phyloP scores from a whole-genome alignment of 2,113 vertebrate genomes.

The Sylvia atricapilla region DNA sequence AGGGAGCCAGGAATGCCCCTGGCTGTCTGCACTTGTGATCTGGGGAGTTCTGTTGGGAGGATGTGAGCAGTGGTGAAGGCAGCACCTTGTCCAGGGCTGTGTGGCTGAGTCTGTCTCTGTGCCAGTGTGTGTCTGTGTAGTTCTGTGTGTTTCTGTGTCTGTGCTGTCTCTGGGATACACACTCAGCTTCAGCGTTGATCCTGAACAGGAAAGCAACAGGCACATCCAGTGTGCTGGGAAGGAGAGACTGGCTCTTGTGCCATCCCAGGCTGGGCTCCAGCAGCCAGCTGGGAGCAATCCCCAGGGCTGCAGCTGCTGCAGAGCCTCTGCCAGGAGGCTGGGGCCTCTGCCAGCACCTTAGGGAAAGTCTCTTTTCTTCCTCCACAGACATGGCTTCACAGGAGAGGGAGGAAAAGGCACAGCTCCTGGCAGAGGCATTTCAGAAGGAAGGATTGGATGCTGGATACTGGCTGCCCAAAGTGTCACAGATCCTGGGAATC shows the following conservation, averaged over 20 bases:
- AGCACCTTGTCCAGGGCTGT: background rate
- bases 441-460: background rate
- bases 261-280: background rate
- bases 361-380: background rate
- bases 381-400: slow-evolving; percentile 17
- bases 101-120: too few species aligned
- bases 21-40: background rate
- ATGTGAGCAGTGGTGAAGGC: background rate
- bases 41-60: too few species aligned
- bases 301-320: background rate
- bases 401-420: background rate
- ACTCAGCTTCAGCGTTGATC: background rate
- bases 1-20: background rate
- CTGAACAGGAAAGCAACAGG: background rate
- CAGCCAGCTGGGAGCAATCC: background rate
- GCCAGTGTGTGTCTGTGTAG: too few species aligned
- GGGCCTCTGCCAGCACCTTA: background rate
- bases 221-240: background rate
- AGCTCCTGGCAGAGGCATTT: slow-evolving; percentile 9
- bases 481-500: background rate
- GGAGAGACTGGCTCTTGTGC: background rate
- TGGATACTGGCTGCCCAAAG: slow-evolving; percentile 35
- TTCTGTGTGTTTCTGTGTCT: background rate
- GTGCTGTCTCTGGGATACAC: background rate
- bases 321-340: background rate